Conservation (phyloP, 2,797 vertebrate genomes). For the Crypturellus tataupa region DNA sequence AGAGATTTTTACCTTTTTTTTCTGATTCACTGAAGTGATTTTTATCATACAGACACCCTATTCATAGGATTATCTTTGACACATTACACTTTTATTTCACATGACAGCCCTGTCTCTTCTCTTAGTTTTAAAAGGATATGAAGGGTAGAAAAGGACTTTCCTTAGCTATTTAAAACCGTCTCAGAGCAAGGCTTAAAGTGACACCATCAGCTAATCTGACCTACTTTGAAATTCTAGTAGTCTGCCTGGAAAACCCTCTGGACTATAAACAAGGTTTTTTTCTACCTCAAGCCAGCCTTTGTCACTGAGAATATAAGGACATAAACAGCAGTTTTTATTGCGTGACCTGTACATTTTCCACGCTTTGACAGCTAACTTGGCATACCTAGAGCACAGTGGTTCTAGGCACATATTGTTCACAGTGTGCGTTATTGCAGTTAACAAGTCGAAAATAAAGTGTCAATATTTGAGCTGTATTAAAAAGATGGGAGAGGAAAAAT, state of each 20-base stretch:
- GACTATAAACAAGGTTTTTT: background rate
- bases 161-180: slow-evolving; percentile 27
- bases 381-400: background rate
- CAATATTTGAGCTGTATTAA: background rate
- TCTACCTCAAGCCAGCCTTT: slow-evolving; percentile 1
- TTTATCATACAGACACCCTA: slow-evolving; percentile 27
- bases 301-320: background rate
- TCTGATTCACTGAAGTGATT: slow-evolving; percentile 27
- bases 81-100: slow-evolving; percentile 47
- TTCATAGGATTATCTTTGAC: slow-evolving; percentile 59
- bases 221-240: slow-evolving; percentile 43
- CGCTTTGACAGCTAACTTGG: background rate
- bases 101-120: slow-evolving; percentile 61
- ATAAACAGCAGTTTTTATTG: background rate
- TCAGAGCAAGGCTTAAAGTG: background rate
- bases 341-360: background rate
- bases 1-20: slow-evolving; percentile 43
- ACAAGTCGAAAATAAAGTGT: background rate
- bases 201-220: slow-evolving; percentile 40
- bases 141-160: slow-evolving; percentile 28
- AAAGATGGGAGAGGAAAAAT: background rate
- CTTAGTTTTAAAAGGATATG: slow-evolving; percentile 53
- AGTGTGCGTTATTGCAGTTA: background rate
- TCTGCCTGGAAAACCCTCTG: slow-evolving; percentile 18
- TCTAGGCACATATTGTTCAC: background rate